Percentiles rank a stretch among this genome's conserved stretches.
These are phyloP conservation scores for Mustela lutreola DNA, from an alignment of 2,113 vertebrate genomes.

Conservation along the genomic window DNA sequence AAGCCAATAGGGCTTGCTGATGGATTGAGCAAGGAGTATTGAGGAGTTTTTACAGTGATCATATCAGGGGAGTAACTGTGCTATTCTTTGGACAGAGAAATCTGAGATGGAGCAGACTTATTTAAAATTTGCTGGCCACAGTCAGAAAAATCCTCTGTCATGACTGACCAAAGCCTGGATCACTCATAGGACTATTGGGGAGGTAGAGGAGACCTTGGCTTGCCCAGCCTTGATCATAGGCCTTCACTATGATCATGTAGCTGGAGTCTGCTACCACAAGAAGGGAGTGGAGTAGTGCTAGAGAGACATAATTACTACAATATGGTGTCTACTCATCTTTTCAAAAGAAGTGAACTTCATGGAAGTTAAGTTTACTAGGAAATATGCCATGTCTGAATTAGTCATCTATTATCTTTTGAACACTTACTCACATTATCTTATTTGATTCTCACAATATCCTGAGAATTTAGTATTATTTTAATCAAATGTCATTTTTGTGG, in stretches of 20 bases:
- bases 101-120: not conserved
- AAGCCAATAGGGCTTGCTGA: not conserved
- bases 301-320: not conserved
- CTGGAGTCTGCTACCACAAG: not conserved
- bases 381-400: not conserved
- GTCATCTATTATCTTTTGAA: not conserved
- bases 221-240: not conserved
- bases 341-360: not conserved
- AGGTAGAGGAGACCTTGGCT: not conserved
- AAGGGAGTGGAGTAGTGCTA: not conserved
- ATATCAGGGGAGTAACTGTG: not conserved
- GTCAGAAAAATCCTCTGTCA: not conserved
- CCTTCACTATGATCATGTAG: too few species aligned
- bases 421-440: not conserved
- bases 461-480: not conserved
- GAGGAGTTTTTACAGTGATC: not conserved
- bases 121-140: not conserved
- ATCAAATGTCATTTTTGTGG: not conserved
- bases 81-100: not conserved
- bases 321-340: not conserved
- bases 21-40: not conserved
- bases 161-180: not conserved
- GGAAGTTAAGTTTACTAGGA: not conserved
- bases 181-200: not conserved
- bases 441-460: not conserved